phyloP scores from a whole-genome alignment of 2,113 vertebrate species.

The Pelvicachromis taeniatus region DNA sequence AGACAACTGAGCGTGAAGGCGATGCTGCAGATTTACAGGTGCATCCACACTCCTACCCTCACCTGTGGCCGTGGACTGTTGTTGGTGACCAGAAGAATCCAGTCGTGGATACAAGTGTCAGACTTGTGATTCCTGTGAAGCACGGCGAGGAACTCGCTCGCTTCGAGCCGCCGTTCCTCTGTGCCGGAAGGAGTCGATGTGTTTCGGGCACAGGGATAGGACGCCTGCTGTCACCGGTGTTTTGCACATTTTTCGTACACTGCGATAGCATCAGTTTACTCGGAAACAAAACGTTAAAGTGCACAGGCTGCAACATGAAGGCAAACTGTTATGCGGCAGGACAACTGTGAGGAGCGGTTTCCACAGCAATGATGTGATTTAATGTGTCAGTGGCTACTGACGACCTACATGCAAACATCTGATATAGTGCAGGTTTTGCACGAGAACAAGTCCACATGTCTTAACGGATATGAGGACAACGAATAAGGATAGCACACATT shows the following conservation, averaged over 20 bases:
- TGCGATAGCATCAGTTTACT: not conserved
- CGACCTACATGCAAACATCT: not conserved
- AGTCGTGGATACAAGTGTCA: not conserved
- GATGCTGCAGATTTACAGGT: not conserved
- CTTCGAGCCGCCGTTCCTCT: not conserved
- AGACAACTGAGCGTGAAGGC: accelerated
- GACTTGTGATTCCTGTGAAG: not conserved
- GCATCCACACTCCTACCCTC: not conserved
- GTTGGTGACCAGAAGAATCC: not conserved
- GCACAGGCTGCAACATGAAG: not conserved
- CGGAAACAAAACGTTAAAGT: not conserved
- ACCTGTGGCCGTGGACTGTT: not conserved
- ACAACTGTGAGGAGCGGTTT: not conserved
- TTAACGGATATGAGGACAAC: not conserved
- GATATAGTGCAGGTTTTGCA: not conserved
- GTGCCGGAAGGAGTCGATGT: not conserved
- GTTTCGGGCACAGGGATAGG: not conserved
- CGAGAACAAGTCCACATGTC: not conserved
- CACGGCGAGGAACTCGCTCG: accelerated
- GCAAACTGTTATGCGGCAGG: not conserved
- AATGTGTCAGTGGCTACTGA: not conserved
- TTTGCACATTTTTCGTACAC: not conserved
- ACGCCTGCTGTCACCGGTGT: not conserved
- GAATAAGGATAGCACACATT: not conserved
- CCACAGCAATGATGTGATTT: not conserved